A percentile compares a stretch with the other conserved stretches of the same genome.
Evolutionary conservation across 1,140 invertebrate species (phyloP).

Genomic region (Cydia amplana): DNA sequence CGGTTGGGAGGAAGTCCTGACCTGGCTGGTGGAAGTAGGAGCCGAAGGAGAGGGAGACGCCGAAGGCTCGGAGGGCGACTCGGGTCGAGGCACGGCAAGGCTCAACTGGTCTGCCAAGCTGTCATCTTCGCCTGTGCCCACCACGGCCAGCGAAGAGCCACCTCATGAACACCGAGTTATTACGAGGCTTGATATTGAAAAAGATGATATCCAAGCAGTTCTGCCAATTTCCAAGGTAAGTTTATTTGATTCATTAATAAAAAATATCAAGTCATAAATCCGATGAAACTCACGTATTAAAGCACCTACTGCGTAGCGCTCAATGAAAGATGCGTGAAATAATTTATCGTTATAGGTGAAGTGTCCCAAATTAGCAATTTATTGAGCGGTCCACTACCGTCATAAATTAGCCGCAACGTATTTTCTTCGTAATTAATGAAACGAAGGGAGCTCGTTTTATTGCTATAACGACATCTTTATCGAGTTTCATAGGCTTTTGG

Average conservation of each 20-base stretch:
- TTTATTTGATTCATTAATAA: background rate
- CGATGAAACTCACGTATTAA: too few species aligned
- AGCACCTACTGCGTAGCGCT: too few species aligned
- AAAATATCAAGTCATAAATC: background rate
- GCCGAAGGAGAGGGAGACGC: constrained; percentile 88
- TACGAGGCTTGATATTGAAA: constrained; percentile 92
- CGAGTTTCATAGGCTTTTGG: constrained; percentile 54
- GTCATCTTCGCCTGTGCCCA: constrained; percentile 57
- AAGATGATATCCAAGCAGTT: constrained; percentile 96
- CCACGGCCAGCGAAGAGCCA: constrained; percentile 70
- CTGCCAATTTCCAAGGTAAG: constrained; percentile 96
- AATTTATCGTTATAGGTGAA: constrained; percentile 33
- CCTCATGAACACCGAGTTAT: constrained; percentile 84
- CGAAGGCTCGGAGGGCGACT: constrained; percentile 83
- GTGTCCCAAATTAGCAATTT: constrained; percentile 57
- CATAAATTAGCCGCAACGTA: constrained; percentile 59
- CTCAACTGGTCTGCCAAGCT: constrained; percentile 70
- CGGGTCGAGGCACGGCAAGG: constrained; percentile 65
- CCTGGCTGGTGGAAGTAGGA: constrained; percentile 93
- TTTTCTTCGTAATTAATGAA: constrained; percentile 61
- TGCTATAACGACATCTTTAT: constrained; percentile 64
- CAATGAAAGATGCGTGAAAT: too few species aligned
- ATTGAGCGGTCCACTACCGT: constrained; percentile 54
- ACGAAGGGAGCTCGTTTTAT: constrained; percentile 54
- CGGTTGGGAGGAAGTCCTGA: constrained; percentile 89